These are phyloP conservation scores for Orcinus orca DNA, from an alignment of 2,113 vertebrate species.

Conservation along the genomic window DNA sequence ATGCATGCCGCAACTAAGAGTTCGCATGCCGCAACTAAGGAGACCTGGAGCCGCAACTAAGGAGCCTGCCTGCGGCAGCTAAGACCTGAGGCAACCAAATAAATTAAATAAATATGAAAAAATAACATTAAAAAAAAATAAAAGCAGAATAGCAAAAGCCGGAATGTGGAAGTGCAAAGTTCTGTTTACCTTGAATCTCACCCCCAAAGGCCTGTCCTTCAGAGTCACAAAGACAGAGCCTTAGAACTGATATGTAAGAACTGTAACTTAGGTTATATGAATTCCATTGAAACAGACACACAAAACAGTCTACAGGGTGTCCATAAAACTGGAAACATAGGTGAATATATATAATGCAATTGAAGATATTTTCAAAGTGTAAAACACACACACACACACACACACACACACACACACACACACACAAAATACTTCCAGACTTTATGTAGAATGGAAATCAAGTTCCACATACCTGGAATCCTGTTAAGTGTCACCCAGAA, in stretches of 20 bases:
- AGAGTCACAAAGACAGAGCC: background rate
- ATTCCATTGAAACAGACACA: background rate
- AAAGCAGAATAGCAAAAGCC: background rate
- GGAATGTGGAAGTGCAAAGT: background rate
- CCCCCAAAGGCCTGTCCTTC: background rate
- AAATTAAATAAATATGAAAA: too few relatives aligned
- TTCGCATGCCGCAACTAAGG: too few relatives aligned
- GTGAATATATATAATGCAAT: background rate
- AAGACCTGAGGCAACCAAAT: too few relatives aligned
- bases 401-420: too few relatives aligned
- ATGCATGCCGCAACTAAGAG: too few relatives aligned
- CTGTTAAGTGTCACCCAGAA: conserved; percentile 73
- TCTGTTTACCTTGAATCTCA: background rate
- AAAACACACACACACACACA: background rate
- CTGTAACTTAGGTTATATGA: background rate
- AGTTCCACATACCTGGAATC: conserved; percentile 52
- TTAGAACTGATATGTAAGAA: background rate
- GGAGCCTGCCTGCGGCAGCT: too few relatives aligned
- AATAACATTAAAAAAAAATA: background rate
- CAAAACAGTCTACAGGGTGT: background rate
- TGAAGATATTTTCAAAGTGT: background rate
- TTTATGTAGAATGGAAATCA: background rate
- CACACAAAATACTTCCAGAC: background rate
- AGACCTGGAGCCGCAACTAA: too few relatives aligned
- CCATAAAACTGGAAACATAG: background rate